Percentiles rank a stretch among this genome's conserved stretches.
phyloP scores from a whole-genome alignment of 2,113 vertebrate species.

The Psilopsiagon aymara region DNA sequence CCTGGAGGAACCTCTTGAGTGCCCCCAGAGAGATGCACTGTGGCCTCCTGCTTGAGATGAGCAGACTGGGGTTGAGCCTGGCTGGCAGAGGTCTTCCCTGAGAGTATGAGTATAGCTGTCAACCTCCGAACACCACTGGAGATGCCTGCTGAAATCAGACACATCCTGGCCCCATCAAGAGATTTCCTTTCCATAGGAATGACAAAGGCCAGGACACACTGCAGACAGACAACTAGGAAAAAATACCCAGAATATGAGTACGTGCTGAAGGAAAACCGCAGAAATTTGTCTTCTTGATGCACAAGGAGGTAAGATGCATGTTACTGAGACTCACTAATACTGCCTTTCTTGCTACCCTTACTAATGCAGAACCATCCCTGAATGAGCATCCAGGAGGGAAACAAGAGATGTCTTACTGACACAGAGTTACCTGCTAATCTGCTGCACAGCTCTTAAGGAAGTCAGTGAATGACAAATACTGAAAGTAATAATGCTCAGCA shows the following conservation, averaged over 20 bases:
- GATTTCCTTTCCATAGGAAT: not conserved
- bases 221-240: not conserved
- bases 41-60: not conserved
- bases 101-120: not conserved
- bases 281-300: not conserved
- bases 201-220: not conserved
- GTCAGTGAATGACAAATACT: not conserved
- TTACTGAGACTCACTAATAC: not conserved
- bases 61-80: fast-evolving
- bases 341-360: not conserved
- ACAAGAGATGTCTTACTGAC: not conserved
- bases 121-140: not conserved
- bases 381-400: not conserved
- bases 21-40: not conserved
- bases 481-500: not conserved
- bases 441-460: not conserved
- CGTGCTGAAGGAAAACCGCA: not conserved
- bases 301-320: not conserved
- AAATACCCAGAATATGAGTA: not conserved
- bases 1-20: not conserved
- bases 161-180: not conserved
- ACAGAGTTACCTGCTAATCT: not conserved
- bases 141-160: not conserved
- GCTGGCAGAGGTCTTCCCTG: not conserved
- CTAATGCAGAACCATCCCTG: fast-evolving